These are phyloP conservation scores for human DNA, from an alignment of 2,113 vertebrate genomes.

Conservation along the genomic window GRCh38 chr14:35223501-35224000, in stretches of 20 bases:
- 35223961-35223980: neutral
- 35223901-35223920: neutral
- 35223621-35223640: no score
- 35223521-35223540: no score
- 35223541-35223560: no score
- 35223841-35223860: slow-evolving; percentile 18
- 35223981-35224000: neutral
- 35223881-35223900: neutral
- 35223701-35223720: no score
- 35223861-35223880: slow-evolving; percentile 2
- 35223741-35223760: no score
- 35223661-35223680: no score
- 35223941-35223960: slow-evolving; percentile 6
- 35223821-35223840: neutral
- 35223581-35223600: no score
- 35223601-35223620: rapidly evolving
- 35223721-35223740: no score
- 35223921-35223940: neutral
- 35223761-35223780: neutral
- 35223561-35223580: no score
- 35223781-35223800: slow-evolving; percentile 13
- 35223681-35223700: no score
- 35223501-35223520: no score
- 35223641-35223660: no score
- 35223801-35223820: neutral